Evolutionary conservation across 2,113 vertebrate species (phyloP).

Genomic region (Corydoras sp.): DNA sequence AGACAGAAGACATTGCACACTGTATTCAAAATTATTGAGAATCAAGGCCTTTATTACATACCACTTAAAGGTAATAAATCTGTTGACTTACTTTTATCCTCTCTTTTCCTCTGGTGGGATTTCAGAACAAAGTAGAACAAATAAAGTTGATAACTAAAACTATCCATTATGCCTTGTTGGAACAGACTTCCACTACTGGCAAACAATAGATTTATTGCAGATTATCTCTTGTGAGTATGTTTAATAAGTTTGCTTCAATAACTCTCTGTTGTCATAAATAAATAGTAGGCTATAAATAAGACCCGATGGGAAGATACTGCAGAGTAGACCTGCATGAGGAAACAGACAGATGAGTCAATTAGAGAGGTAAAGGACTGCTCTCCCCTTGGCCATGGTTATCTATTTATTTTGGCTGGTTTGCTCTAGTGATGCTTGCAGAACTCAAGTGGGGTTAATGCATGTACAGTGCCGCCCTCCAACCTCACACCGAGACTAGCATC

Average conservation of each 20-base stretch:
- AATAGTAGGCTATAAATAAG: conserved; percentile 45
- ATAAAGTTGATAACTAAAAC: conserved; percentile 30
- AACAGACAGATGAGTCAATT: conserved; percentile 51
- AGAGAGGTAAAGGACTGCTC: conserved; percentile 51
- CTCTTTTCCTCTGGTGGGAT: conserved; percentile 10
- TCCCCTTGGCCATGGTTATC: conserved; percentile 56
- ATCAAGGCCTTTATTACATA: conserved; percentile 28
- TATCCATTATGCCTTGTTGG: conserved; percentile 34
- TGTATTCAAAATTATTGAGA: no score
- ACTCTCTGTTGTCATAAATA: conserved; percentile 43
- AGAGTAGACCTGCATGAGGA: conserved; percentile 42
- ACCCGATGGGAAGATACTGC: conserved; percentile 50
- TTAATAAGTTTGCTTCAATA: conserved; percentile 41
- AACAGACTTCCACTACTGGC: conserved; percentile 22
- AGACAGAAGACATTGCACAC: no score
- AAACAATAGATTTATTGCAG: conserved; percentile 36
- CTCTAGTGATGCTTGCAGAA: conserved; percentile 53
- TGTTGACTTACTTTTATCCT: conserved; percentile 19
- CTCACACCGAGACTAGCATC: conserved; percentile 51
- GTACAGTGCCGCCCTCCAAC: conserved; percentile 58
- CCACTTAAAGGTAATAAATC: conserved; percentile 34
- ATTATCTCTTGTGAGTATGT: conserved; percentile 30
- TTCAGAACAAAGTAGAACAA: conserved; percentile 32
- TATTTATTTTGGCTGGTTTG: conserved; percentile 64
- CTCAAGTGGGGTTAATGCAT: conserved; percentile 61